Evolutionary conservation across 2,797 vertebrate species (phyloP).

Genomic region (Notoglanidium macrostoma): DNA sequence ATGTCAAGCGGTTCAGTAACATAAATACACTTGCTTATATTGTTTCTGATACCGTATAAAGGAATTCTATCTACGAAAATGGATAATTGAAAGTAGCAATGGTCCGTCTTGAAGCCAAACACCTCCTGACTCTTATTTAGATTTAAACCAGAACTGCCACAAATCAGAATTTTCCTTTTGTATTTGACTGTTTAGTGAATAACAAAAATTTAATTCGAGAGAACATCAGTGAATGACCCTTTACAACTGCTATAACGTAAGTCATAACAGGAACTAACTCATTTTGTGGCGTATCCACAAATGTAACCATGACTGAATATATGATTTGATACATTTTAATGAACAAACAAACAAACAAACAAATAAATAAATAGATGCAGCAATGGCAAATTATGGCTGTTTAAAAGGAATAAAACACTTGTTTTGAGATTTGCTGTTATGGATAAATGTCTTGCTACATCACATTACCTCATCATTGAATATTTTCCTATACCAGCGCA

Average conservation of each 20-base stretch:
- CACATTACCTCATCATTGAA: not conserved
- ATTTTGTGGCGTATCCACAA: not conserved
- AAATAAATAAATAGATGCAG: not conserved
- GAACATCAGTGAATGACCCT: not conserved
- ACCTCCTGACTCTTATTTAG: not conserved
- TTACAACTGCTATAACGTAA: not conserved
- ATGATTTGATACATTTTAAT: not conserved
- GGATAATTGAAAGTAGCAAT: too few species aligned
- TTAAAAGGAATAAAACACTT: not conserved
- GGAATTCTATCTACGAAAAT: too few species aligned
- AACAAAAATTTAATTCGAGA: not conserved
- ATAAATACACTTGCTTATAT: not conserved
- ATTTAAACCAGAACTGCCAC: not conserved
- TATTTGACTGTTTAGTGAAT: too few species aligned
- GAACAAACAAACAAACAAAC: not conserved
- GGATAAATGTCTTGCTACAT: not conserved
- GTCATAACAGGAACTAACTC: not conserved
- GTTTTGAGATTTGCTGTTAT: not conserved
- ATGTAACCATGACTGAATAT: not conserved
- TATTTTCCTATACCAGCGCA: not conserved
- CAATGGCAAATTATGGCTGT: not conserved
- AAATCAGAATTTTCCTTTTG: not conserved
- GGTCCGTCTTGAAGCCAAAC: not conserved
- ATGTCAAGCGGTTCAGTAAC: not conserved
- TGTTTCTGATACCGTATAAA: not conserved